Evolutionary conservation across 2,888 invertebrate species (phyloP), one percentile per base, ranked within the genome.

Genomic region (Elegia similella): DNA sequence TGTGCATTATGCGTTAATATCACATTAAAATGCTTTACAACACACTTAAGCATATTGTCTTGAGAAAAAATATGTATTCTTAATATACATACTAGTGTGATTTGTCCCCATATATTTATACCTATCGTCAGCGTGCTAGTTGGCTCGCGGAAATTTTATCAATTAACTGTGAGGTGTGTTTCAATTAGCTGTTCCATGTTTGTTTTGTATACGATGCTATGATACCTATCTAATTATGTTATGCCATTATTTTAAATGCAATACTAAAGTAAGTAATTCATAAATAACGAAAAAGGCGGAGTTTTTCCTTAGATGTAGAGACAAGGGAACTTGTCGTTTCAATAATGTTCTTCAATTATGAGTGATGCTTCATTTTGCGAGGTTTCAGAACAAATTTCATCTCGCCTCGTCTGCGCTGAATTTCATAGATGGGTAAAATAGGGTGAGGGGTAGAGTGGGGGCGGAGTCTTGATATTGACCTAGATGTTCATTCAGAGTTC

Each of bases 401-500:
- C 75, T 78, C 79, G 80, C 78, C 78, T 75, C 73, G 76, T 76
- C 77, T 79, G 75, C 69, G 69, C 80, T 80, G 82, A 79, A 77
- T 81, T 80, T 78, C 76, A 73, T 72, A 73, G 67, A 70, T 75
- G 83, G 75, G 65, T 73, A 67, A 69, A 69, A 75, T 68, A 75
- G 75, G 70, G 75, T 54, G 75, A 59, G 75, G 78, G 75, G 75
- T 50, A 73, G 59, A 70, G 78, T 53, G 76, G 76, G 64, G 80
- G 81, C 73, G 78, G 80, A 82, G 88, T 86, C 80, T 88, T 91
- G 91, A 89, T 91, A 90, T 91, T 91, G 91, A 91, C 91, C 91
- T 90, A 91, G 83, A 87, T 91, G 88, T 88, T 90, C 91, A 90
- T 90, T 90, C 88, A 90, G 86, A 84, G 88, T 86, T 89, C 90